A percentile compares a stretch with the other conserved stretches of the same genome.
These are phyloP conservation scores for Sibirionetta formosa DNA, from an alignment of 2,797 vertebrate species.

Conservation along the genomic window DNA sequence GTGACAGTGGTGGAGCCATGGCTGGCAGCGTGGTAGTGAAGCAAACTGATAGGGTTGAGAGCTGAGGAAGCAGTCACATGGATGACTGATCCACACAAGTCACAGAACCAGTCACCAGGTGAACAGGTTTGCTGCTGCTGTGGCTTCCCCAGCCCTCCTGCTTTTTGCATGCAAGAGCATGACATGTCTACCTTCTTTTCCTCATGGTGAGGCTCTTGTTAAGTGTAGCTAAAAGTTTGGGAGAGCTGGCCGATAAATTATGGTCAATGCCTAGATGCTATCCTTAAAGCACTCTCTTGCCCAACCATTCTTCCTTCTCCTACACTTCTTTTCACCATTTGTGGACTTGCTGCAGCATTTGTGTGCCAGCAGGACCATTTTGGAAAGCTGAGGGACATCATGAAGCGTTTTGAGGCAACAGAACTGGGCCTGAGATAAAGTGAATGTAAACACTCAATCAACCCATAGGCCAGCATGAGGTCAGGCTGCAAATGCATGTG, in stretches of 20 bases:
- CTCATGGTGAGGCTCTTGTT: background rate
- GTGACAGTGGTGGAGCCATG: accelerated
- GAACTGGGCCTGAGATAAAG: background rate
- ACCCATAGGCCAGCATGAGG: background rate
- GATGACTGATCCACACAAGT: background rate
- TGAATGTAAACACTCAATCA: background rate
- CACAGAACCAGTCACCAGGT: accelerated
- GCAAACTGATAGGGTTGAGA: background rate
- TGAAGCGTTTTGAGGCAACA: background rate
- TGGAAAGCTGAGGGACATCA: background rate
- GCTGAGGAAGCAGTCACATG: accelerated
- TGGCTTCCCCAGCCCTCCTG: background rate
- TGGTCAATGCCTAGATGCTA: background rate
- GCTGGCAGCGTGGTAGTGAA: background rate
- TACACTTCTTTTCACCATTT: accelerated
- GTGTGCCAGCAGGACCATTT: background rate
- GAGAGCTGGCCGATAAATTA: background rate
- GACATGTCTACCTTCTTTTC: background rate
- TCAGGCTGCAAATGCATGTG: background rate
- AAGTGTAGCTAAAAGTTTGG: background rate
- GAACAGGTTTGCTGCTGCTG: background rate
- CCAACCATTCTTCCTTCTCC: background rate
- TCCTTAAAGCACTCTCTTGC: background rate
- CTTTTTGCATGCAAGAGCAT: background rate
- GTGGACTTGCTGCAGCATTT: background rate